These are phyloP conservation scores for Epinephelus moara DNA, from an alignment of 2,113 vertebrate genomes.

Conservation along the genomic window DNA sequence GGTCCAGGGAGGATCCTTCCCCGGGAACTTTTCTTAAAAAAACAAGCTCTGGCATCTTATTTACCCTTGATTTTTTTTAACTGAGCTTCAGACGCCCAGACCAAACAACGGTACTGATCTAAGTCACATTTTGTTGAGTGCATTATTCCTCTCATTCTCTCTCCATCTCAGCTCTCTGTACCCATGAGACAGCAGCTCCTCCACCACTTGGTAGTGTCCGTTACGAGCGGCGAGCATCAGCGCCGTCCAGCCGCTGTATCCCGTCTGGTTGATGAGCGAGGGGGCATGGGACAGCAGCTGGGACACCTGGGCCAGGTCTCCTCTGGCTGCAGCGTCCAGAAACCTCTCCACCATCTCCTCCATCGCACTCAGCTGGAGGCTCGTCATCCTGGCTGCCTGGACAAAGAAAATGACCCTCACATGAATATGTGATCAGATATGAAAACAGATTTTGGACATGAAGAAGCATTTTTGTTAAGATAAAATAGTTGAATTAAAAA, in stretches of 20 bases:
- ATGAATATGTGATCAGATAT: no score
- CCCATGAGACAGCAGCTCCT: constrained; percentile 88
- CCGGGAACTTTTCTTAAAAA: no score
- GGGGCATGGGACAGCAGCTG: constrained; percentile 79
- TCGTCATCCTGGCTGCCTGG: constrained; percentile 48
- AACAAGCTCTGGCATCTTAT: no score
- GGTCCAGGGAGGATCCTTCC: no score
- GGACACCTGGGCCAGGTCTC: constrained; percentile 84
- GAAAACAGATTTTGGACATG: no score
- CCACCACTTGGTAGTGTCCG: constrained; percentile 85
- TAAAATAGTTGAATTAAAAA: no score
- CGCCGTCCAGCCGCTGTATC: constrained; percentile 91
- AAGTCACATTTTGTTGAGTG: background rate
- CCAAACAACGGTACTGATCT: no score
- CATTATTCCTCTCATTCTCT: background rate
- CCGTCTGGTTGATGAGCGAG: constrained; percentile 85
- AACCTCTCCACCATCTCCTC: constrained; percentile 85
- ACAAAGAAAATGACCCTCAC: background rate
- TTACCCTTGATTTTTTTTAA: no score
- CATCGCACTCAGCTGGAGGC: constrained; percentile 66
- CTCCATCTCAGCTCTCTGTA: constrained; percentile 69
- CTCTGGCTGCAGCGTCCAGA: constrained; percentile 85
- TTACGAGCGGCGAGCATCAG: constrained; percentile 93
- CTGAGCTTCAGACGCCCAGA: no score
- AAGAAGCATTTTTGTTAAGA: no score